Percentiles rank a stretch among this genome's conserved stretches.
phyloP scores from a whole-genome alignment of 2,888 invertebrate species.

The Dolichomitus sp. region DNA sequence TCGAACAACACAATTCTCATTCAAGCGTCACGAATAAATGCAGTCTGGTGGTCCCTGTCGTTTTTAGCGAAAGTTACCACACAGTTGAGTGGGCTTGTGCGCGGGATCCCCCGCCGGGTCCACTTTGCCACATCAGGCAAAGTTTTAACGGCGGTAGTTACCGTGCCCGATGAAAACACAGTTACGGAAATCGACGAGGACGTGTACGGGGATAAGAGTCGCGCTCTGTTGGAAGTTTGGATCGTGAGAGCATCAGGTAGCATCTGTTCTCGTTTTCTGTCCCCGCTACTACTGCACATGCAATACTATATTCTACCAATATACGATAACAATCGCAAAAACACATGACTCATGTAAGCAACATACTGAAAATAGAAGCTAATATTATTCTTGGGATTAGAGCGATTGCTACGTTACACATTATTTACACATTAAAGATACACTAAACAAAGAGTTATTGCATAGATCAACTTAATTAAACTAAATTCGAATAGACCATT shows the following conservation, averaged over 20 bases:
- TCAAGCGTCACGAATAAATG: slow-evolving; percentile 60
- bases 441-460: no score
- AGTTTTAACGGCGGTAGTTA: slow-evolving; percentile 69
- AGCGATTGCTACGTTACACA: background rate
- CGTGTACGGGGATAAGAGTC: slow-evolving; percentile 26
- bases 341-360: background rate
- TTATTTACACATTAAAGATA: no score
- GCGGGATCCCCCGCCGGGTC: slow-evolving; percentile 37
- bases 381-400: background rate
- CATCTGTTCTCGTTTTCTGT: slow-evolving; percentile 59
- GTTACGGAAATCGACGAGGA: slow-evolving; percentile 64
- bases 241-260: slow-evolving; percentile 60
- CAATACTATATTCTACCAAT: background rate
- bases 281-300: slow-evolving; percentile 2
- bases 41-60: slow-evolving; percentile 43
- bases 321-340: background rate
- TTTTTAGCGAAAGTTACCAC: slow-evolving; percentile 62
- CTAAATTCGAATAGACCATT: no score
- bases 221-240: slow-evolving; percentile 55
- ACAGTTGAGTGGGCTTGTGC: slow-evolving; percentile 14
- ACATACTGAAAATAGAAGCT: background rate
- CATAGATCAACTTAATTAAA: no score
- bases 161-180: slow-evolving; percentile 61
- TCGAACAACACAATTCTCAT: slow-evolving; percentile 46
- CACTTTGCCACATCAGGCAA: slow-evolving; percentile 64